Evolutionary conservation across 2,888 invertebrate genomes (phyloP).

Genomic region (Colostygia pectinataria): DNA sequence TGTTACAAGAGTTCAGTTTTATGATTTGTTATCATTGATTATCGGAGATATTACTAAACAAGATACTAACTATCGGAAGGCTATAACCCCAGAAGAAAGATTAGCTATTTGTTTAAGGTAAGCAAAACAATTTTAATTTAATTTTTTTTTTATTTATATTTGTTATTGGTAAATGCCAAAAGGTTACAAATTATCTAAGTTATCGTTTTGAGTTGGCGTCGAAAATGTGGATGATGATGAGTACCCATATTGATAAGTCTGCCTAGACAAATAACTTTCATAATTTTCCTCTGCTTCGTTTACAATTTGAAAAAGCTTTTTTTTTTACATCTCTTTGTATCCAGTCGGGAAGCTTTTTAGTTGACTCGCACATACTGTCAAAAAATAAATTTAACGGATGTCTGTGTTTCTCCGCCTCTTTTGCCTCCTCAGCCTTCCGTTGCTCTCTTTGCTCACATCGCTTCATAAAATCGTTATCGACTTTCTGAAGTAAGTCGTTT

Average conservation of each 20-base stretch:
- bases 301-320: conserved; percentile 30
- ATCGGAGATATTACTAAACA: conserved; percentile 26
- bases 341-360: conserved; percentile 31
- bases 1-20: conserved; percentile 25
- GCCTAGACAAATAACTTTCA: conserved; percentile 31
- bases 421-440: no score
- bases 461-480: no score
- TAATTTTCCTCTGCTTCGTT: conserved; percentile 33
- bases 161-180: conserved; percentile 27
- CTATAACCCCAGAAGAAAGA: conserved; percentile 36
- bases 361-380: conserved; percentile 39
- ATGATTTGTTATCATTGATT: conserved; percentile 23
- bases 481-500: conserved; percentile 33
- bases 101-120: conserved; percentile 36
- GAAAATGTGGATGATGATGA: conserved; percentile 24
- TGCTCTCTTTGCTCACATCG: no score
- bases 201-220: conserved; percentile 26
- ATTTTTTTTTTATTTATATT: conserved; percentile 22
- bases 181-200: conserved; percentile 26
- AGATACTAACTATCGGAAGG: conserved; percentile 31
- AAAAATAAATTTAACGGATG: no score
- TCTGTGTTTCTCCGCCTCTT: no score
- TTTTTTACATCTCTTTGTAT: conserved; percentile 28
- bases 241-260: conserved; percentile 33
- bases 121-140: conserved; percentile 23